Conservation (phyloP, 1,140 invertebrate species). For the Aricia agestis region DNA sequence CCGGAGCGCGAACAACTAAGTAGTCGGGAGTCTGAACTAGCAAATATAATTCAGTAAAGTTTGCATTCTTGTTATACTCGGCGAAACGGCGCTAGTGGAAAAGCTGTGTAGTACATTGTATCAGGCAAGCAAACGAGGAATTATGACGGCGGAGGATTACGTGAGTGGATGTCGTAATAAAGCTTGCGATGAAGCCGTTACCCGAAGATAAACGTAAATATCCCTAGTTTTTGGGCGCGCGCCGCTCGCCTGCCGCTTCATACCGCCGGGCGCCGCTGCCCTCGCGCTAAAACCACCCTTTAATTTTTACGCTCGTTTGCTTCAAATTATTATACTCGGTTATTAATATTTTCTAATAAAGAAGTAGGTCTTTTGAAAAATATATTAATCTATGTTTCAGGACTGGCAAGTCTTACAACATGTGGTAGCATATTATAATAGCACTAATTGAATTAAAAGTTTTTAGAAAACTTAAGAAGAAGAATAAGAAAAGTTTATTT, state of each 20-base stretch:
- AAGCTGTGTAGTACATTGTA: constrained; percentile 66
- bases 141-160: constrained; percentile 74
- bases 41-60: constrained; percentile 19
- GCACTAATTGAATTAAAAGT: too few relatives aligned
- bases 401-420: too few relatives aligned
- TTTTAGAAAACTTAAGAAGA: too few relatives aligned
- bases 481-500: too few relatives aligned
- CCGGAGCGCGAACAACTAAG: constrained; percentile 18
- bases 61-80: constrained; percentile 27
- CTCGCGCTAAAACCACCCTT: constrained; percentile 29
- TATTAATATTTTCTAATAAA: constrained; percentile 18
- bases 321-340: constrained; percentile 19
- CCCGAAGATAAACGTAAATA: constrained; percentile 75
- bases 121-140: constrained; percentile 67
- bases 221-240: constrained; percentile 57
- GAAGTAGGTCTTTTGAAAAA: constrained; percentile 6
- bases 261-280: constrained; percentile 30
- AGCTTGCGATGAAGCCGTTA: constrained; percentile 75
- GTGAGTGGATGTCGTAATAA: constrained; percentile 76
- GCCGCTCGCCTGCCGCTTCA: constrained; percentile 23
- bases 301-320: constrained; percentile 29
- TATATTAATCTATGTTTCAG: not conserved
- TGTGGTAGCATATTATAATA: too few relatives aligned
- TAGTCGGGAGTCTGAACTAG: constrained; percentile 14
- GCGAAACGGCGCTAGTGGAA: constrained; percentile 47